phyloP scores from a whole-genome alignment of 1,140 invertebrate species.

The Homalodisca vitripennis region DNA sequence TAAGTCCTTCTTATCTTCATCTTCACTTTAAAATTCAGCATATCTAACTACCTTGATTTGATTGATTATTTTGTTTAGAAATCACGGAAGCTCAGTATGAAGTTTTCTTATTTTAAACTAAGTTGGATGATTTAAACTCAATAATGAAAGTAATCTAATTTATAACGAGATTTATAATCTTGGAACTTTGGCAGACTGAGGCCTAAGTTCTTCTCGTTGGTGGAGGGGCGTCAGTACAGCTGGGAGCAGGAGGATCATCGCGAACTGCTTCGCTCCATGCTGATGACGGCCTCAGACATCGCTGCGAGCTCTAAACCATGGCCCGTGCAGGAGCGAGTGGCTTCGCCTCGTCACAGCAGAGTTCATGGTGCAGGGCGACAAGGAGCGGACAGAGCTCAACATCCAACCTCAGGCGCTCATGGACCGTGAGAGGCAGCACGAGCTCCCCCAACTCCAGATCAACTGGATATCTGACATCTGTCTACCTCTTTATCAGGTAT shows the following conservation, averaged over 20 bases:
- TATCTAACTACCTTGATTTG: too few relatives aligned
- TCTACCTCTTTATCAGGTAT: constrained; percentile 50
- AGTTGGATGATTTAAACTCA: too few relatives aligned
- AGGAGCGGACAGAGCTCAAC: constrained; percentile 60
- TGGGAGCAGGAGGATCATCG: constrained; percentile 55
- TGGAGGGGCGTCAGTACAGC: constrained; percentile 52
- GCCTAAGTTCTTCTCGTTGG: constrained; percentile 55
- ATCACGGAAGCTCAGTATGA: too few relatives aligned
- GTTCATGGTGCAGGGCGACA: constrained; percentile 57
- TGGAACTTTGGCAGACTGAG: constrained; percentile 51
- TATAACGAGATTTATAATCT: too few relatives aligned
- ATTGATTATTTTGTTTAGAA: too few relatives aligned
- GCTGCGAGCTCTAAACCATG: constrained; percentile 67
- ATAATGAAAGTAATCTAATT: too few relatives aligned
- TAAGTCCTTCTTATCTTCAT: too few relatives aligned
- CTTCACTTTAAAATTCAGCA: too few relatives aligned
- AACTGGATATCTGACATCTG: constrained; percentile 51
- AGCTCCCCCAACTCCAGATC: constrained; percentile 50
- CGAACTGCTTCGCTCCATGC: constrained; percentile 57
- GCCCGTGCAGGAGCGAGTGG: constrained; percentile 57
- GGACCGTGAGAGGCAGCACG: constrained; percentile 50
- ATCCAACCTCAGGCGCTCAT: constrained; percentile 51
- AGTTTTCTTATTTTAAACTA: too few relatives aligned
- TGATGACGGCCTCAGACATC: constrained; percentile 69
- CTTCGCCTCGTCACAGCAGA: constrained; percentile 49